These are phyloP conservation scores for Himalopsyche phryganea DNA, from an alignment of 1,140 invertebrate species.

Conservation along the genomic window DNA sequence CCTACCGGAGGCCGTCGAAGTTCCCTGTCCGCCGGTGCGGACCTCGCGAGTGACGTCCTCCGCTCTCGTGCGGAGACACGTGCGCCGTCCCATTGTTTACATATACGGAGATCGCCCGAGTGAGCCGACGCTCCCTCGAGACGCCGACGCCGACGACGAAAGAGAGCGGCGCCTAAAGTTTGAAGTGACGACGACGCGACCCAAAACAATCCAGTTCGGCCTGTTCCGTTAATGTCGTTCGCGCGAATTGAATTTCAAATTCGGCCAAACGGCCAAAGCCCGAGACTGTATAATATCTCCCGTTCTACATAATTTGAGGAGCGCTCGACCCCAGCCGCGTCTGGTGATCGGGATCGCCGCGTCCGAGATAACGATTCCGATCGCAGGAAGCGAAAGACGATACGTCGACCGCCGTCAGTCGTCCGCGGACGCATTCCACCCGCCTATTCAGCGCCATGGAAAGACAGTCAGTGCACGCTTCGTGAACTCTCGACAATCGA, in stretches of 20 bases:
- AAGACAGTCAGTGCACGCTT: background rate
- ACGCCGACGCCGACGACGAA: background rate
- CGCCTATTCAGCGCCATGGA: too few species aligned
- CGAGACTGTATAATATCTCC: slow-evolving; percentile 16
- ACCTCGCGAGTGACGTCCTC: background rate
- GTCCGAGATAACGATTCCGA: background rate
- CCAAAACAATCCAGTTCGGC: background rate
- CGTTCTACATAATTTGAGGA: slow-evolving; percentile 13
- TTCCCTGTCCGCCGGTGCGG: too few species aligned
- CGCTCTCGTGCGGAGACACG: background rate
- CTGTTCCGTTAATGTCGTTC: background rate
- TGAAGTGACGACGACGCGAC: background rate
- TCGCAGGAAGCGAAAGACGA: too few species aligned
- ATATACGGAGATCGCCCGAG: background rate
- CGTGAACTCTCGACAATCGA: background rate
- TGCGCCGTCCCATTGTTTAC: background rate
- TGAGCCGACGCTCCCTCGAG: background rate
- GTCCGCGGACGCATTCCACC: background rate
- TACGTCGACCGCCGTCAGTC: background rate
- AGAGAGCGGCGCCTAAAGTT: background rate
- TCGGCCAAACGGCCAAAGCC: slow-evolving; percentile 9
- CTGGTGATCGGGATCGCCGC: background rate
- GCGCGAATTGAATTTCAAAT: slow-evolving; percentile 23
- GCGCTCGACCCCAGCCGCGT: slow-evolving; percentile 12
- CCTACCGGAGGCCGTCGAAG: background rate